phyloP scores from a whole-genome alignment of 2,113 vertebrate species.

The Lagenorhynchus albirostris region DNA sequence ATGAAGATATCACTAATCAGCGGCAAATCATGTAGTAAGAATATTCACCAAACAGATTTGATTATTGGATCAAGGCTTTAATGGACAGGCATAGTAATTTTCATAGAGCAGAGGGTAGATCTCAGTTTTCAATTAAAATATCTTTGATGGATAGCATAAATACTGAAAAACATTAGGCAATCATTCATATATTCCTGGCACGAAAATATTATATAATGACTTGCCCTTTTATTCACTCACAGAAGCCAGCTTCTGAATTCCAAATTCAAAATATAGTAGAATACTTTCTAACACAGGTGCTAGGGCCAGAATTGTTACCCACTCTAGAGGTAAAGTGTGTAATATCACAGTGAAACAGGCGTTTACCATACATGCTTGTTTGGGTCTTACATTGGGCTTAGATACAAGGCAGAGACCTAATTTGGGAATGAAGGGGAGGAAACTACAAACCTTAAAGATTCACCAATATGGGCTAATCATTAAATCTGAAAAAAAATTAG shows the following conservation, averaged over 20 bases:
- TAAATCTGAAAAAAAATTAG: background rate
- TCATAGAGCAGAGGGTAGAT: background rate
- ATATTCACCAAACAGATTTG: background rate
- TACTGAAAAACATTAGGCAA: background rate
- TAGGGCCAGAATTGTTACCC: background rate
- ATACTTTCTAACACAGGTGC: background rate
- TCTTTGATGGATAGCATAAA: background rate
- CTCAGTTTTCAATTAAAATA: background rate
- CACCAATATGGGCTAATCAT: background rate
- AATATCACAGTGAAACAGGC: background rate
- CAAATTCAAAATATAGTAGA: background rate
- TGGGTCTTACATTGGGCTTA: background rate
- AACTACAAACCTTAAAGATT: background rate
- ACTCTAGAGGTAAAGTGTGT: background rate
- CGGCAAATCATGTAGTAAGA: background rate
- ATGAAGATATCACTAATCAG: background rate
- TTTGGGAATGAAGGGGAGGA: background rate
- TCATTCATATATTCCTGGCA: background rate
- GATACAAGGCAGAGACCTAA: background rate
- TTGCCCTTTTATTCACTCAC: background rate
- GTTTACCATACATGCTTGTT: background rate
- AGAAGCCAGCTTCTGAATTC: background rate
- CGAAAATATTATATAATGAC: background rate
- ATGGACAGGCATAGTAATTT: background rate
- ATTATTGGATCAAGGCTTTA: conserved; percentile 9